phyloP scores from a whole-genome alignment of 2,113 vertebrate genomes.

The Glareola pratincola region DNA sequence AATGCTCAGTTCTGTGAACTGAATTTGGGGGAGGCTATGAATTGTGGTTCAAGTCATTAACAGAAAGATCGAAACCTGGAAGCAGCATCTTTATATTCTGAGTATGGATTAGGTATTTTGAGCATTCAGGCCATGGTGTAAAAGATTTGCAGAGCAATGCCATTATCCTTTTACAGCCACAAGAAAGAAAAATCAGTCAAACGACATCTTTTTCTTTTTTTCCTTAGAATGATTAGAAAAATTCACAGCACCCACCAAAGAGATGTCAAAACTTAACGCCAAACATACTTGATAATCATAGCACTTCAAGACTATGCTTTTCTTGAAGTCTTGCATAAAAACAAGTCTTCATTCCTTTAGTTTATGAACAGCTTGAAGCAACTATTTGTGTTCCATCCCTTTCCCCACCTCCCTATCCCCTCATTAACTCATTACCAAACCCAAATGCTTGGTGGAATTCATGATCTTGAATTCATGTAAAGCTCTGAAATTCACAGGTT shows the following conservation, averaged over 20 bases:
- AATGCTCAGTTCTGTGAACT: neutral
- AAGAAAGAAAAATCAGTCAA: neutral
- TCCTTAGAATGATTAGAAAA: neutral
- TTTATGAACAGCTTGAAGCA: neutral
- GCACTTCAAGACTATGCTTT: neutral
- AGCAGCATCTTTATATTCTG: neutral
- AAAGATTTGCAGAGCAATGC: neutral
- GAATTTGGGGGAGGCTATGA: neutral
- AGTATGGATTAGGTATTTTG: neutral
- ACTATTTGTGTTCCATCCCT: neutral
- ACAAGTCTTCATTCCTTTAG: neutral
- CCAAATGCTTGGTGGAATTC: neutral
- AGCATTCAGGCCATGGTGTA: neutral
- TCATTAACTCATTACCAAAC: neutral
- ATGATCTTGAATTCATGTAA: neutral
- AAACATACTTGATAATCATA: neutral
- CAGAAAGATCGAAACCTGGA: neutral
- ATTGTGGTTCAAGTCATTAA: neutral
- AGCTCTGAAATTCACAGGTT: neutral
- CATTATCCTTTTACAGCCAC: neutral
- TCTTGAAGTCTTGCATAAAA: neutral
- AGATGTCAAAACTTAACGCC: neutral
- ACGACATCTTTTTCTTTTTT: neutral
- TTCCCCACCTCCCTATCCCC: neutral
- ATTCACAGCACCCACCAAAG: neutral